These are phyloP conservation scores for Caiman crocodilus DNA, from an alignment of 2,797 vertebrate species.

Conservation along the genomic window DNA sequence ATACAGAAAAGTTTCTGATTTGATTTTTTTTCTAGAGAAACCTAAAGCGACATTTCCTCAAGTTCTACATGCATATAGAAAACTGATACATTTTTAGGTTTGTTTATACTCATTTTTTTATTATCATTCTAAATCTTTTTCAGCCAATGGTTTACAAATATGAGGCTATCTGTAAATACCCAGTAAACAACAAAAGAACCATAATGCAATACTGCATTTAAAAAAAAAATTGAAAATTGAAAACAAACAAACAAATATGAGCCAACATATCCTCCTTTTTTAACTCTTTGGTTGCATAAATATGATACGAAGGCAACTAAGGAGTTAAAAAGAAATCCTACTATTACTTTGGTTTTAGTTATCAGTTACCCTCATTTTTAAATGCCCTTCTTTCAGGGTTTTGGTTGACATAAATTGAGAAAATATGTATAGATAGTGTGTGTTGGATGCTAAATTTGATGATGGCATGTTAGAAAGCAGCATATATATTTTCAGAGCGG, in stretches of 20 bases:
- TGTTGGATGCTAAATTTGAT: conserved; percentile 59
- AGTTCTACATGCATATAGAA: neutral
- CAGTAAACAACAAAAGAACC: conserved; percentile 35
- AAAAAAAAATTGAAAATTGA: neutral
- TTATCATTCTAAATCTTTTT: conserved; percentile 37
- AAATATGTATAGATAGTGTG: conserved; percentile 44
- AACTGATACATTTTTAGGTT: conserved; percentile 40
- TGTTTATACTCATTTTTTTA: conserved; percentile 37
- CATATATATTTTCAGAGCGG: conserved; percentile 32
- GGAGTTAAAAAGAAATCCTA: neutral
- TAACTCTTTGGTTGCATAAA: neutral
- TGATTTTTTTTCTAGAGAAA: conserved; percentile 47
- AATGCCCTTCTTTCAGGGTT: conserved; percentile 24
- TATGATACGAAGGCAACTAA: neutral
- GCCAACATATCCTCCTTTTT: neutral
- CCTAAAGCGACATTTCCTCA: conserved; percentile 24
- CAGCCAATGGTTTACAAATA: conserved; percentile 50
- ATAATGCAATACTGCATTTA: conserved; percentile 29
- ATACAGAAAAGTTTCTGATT: conserved; percentile 45
- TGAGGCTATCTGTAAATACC: conserved; percentile 52
- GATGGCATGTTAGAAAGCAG: conserved; percentile 32
- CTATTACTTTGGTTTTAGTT: conserved; percentile 19
- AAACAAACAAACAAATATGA: neutral
- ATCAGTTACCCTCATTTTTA: conserved; percentile 11
- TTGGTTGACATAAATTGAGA: conserved; percentile 56